phyloP scores from a whole-genome alignment of 2,888 invertebrate species.

The Shargacucullia verbasci region DNA sequence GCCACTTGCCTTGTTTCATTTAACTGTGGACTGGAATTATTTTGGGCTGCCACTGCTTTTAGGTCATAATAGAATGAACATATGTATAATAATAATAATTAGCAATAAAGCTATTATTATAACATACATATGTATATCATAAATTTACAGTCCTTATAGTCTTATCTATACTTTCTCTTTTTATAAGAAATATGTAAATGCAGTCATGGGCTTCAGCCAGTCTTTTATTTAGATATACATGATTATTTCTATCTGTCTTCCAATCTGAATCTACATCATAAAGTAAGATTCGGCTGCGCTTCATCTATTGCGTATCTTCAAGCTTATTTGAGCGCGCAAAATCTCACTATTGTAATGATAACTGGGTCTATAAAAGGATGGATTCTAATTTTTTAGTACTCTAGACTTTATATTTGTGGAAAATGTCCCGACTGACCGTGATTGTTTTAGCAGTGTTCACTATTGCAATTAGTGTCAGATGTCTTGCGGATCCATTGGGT shows the following conservation, averaged over 20 bases:
- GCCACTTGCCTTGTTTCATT: no score
- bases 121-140: no score
- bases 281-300: constrained; percentile 41
- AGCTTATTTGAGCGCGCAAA: constrained; percentile 61
- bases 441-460: constrained; percentile 22
- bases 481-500: constrained; percentile 48
- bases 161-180: no score
- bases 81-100: no score
- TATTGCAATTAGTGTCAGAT: constrained; percentile 29
- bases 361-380: constrained; percentile 39
- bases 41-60: no score
- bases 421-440: constrained; percentile 42
- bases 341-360: constrained; percentile 39
- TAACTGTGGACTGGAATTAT: no score
- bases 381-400: not conserved
- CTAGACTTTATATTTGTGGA: constrained; percentile 17
- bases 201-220: not conserved
- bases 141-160: no score
- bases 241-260: constrained; percentile 8
- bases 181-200: not conserved
- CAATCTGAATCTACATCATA: constrained; percentile 27
- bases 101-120: no score
- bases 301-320: constrained; percentile 61
- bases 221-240: not conserved
- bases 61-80: no score